Base-by-base conservation (phyloP, 2,797 vertebrate genomes). In the Tamandua tetradactyla region DNA sequence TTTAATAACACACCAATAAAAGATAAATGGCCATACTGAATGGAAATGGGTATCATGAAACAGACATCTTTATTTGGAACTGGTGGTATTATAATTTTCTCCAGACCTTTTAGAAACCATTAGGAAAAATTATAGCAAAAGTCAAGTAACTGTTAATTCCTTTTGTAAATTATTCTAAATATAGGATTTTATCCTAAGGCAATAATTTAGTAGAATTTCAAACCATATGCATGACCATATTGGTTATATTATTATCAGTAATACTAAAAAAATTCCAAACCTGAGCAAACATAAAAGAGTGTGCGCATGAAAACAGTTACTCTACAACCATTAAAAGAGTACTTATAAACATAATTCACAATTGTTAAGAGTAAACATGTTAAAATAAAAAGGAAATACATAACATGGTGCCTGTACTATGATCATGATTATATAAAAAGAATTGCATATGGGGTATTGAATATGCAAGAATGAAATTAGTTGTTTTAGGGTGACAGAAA, bases 201-300 rank as follows among this genome's bases (percentile, higher is more conserved):
- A 88, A 32, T 69, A 69, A 74, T 84, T 68, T 23, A 74, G 44
- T 42, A 87, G 17, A 68, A 89, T 93, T 94, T 79, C 40, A 92
- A 75, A 90, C 3, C 42, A 1, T 55, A 72, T 22, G 3, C 57
- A 87, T 75, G 22, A 61, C 85, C 71, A 80, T 62, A 90, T 86
- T 55, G 66, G 30, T 55, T 81, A 4, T 14, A 79, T 59, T 13
- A 32, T 89, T 89, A 42, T 52, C 35, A 49, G 27, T 30, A 82
- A 64, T 32, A 76, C 0, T 49, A 37, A 87, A 86, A 75, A 72
- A 40, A 1, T 37, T 3, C 17, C 74, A 11, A 5, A 18, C 87
- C 81, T 42, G 30, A 95, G 17, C 25, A 44, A 32, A 76, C 7
- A 20, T 69, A 23, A 86, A 47, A 88, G 20, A 84, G 3, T 3